A percentile compares a stretch with the other conserved stretches of the same genome.
These are phyloP conservation scores for Copidosoma aretas DNA, from an alignment of 2,888 invertebrate genomes.

Conservation along the genomic window DNA sequence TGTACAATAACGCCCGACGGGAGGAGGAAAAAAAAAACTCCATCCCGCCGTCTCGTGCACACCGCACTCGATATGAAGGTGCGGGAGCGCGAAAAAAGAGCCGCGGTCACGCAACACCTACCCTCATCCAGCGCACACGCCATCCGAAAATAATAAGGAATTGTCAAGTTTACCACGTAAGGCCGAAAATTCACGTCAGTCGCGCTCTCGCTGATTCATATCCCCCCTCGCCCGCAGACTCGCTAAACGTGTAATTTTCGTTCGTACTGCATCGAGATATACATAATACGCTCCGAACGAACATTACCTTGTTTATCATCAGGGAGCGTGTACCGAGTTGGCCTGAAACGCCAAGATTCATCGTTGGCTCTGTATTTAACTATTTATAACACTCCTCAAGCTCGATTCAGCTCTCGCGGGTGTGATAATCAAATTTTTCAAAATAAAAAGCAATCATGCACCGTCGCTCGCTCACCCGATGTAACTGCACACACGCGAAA, in stretches of 20 bases:
- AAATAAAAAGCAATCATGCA: not conserved
- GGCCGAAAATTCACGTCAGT: conserved; percentile 3
- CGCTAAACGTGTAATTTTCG: conserved; percentile 21
- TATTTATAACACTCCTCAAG: no score
- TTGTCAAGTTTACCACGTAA: not conserved
- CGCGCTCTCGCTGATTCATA: conserved; percentile 4
- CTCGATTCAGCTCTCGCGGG: not conserved
- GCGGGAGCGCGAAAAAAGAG: not conserved
- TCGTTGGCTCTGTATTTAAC: not conserved
- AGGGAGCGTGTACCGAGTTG: no score
- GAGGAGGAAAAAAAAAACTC: not conserved
- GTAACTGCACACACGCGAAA: no score
- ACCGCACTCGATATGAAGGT: no score
- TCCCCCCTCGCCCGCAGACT: conserved; percentile 1
- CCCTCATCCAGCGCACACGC: conserved; percentile 12
- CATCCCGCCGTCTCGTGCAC: no score
- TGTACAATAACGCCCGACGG: not conserved
- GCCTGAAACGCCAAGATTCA: not conserved
- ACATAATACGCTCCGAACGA: not conserved
- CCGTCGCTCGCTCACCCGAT: no score
- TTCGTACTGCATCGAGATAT: conserved; percentile 7
- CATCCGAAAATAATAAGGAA: conserved; percentile 28
- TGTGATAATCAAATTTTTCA: not conserved
- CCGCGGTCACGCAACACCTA: conserved; percentile 28
- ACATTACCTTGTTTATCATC: not conserved